Evolutionary conservation across 2,888 invertebrate species (phyloP).

Genomic region (Notodonta dromedarius): DNA sequence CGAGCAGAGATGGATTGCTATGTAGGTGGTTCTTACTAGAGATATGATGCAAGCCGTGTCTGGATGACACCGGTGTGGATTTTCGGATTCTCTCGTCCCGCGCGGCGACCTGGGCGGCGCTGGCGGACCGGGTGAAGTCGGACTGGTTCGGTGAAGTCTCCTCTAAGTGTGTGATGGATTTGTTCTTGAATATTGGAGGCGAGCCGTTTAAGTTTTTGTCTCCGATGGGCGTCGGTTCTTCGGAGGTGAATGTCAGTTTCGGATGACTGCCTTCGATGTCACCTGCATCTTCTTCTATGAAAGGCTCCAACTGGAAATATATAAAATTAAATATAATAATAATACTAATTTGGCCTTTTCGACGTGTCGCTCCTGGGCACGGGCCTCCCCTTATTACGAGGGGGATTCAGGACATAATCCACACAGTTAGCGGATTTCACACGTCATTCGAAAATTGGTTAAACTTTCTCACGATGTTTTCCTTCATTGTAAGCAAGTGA

Average conservation of each 20-base stretch:
- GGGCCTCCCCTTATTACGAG: too few species aligned
- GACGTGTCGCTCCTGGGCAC: too few species aligned
- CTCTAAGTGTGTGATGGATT: slow-evolving; percentile 55
- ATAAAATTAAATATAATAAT: not conserved
- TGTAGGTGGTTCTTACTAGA: slow-evolving; percentile 86
- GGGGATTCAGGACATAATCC: too few species aligned
- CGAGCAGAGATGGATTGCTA: slow-evolving; percentile 86
- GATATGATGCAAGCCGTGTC: slow-evolving; percentile 84
- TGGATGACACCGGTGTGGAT: slow-evolving; percentile 62
- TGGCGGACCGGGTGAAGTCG: slow-evolving; percentile 87
- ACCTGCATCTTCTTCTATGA: slow-evolving; percentile 67
- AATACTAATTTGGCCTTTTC: too few species aligned
- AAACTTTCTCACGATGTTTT: too few species aligned
- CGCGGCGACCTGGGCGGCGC: slow-evolving; percentile 85
- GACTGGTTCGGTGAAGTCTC: slow-evolving; percentile 45
- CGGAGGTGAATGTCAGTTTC: slow-evolving; percentile 59
- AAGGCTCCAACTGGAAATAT: slow-evolving; percentile 65
- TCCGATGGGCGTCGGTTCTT: slow-evolving; percentile 53
- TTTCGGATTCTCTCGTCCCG: slow-evolving; percentile 73
- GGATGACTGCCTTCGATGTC: slow-evolving; percentile 58
- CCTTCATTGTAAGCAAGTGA: too few species aligned
- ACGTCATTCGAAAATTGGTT: too few species aligned
- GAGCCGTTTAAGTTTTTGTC: slow-evolving; percentile 61
- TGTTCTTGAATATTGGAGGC: slow-evolving; percentile 63
- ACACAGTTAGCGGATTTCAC: too few species aligned